These are phyloP conservation scores for Watsonalla binaria DNA, from an alignment of 2,888 invertebrate genomes.

Conservation along the genomic window DNA sequence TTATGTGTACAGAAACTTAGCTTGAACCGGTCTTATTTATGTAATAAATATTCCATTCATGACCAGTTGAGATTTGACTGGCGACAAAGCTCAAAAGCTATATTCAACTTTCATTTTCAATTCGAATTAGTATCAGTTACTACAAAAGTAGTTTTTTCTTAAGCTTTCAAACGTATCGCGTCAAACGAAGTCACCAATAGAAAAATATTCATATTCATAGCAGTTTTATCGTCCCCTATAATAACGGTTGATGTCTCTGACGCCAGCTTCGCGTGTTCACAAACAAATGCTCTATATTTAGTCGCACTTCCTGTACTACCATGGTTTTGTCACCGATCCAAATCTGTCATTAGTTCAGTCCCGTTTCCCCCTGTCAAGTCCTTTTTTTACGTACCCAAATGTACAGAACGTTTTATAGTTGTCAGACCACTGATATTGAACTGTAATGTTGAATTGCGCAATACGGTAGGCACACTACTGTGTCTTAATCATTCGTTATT, in stretches of 20 bases:
- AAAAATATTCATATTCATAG: neutral
- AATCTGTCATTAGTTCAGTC: conserved; percentile 34
- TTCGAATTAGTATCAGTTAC: no score
- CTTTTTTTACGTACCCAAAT: conserved; percentile 14
- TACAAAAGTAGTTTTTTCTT: no score
- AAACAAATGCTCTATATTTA: conserved; percentile 37
- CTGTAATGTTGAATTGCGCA: conserved; percentile 9
- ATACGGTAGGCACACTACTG: no score
- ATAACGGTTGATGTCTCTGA: conserved; percentile 4
- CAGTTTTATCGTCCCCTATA: neutral
- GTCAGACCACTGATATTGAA: conserved; percentile 1
- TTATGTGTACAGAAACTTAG: neutral
- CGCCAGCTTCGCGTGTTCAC: conserved; percentile 12
- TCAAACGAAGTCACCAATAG: neutral
- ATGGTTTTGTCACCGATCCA: conserved; percentile 39
- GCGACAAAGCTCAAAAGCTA: no score
- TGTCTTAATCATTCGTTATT: no score
- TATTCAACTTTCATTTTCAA: no score
- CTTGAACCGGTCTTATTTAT: no score
- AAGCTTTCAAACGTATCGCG: no score
- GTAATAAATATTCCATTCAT: no score
- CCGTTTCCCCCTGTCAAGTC: conserved; percentile 31
- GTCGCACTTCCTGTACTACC: conserved; percentile 45
- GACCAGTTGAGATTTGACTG: no score
- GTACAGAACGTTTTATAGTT: conserved; percentile 4